Base-by-base conservation (phyloP, 2,113 vertebrate genomes). In the Brachirus orientalis region DNA sequence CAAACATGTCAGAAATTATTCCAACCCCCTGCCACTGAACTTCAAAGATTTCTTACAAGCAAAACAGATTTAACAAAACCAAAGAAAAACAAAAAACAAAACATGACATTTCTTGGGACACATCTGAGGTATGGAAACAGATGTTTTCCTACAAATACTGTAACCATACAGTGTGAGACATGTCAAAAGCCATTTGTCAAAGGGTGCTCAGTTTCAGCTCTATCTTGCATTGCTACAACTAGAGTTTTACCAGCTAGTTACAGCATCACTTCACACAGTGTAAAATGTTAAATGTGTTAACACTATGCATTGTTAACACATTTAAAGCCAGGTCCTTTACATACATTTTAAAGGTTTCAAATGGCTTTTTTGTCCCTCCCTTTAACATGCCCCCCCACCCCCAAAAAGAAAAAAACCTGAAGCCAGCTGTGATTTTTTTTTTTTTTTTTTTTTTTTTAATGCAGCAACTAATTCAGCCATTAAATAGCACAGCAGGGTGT, bases 361-460 rank as follows among this genome's bases (percentile, higher is more conserved):
- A 69, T 67, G 60, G 55, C 77, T 84, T 65, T 63, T 75, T 70
- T 67, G 62, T 64, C n/a, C 12, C 41, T 61, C 16, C 80, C 40
- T 62, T n/a, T n/a, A n/a, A n/a, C 72, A 52, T 38, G 72, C 40
- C 45, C 71, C 63, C 72, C 65, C 69, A 51, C 54, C 63, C 69
- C 45, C 63, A 68, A 70, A 75, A 77, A 66, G 72, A 16, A 83
- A 70, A 80, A 65, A 77, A 65, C 51, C 66, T 75, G 72, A n/a
- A 84, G 63, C 90, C 86, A 86, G 88, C 89, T 86, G 87, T 84
- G 88, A 88, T 91, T 91, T 86, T 88, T n/a, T n/a, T n/a, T n/a
- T n/a, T n/a, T n/a, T n/a, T n/a, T n/a, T n/a, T n/a, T n/a, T n/a
- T n/a, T n/a, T n/a, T n/a, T 84, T 28, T 84, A 88, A 92, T 88